A percentile compares a stretch with the other conserved stretches of the same genome.
phyloP scores from a whole-genome alignment of 2,888 invertebrate genomes.

The Eudasyphora cyanicolor region DNA sequence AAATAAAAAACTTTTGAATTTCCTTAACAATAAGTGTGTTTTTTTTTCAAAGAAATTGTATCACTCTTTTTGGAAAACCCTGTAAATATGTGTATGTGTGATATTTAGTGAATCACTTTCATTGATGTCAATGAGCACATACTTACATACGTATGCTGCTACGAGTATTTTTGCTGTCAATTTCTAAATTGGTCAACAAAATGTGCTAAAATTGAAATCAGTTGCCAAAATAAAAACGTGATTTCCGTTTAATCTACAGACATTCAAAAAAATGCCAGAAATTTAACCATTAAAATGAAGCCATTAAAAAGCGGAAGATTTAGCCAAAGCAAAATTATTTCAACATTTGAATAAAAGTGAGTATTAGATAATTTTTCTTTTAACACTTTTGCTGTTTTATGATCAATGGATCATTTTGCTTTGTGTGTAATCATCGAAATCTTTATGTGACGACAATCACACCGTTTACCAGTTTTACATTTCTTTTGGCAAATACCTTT shows the following conservation, averaged over 20 bases:
- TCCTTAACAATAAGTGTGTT: too few species aligned
- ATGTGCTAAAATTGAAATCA: background rate
- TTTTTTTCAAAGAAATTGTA: too few species aligned
- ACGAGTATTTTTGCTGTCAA: background rate
- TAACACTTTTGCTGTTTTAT: background rate
- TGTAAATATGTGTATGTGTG: too few species aligned
- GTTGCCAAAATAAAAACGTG: background rate
- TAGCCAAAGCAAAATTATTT: background rate
- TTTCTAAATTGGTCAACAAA: background rate
- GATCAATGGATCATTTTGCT: background rate
- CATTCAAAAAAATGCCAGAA: background rate
- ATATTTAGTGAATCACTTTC: conserved; percentile 3
- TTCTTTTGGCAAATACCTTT: background rate
- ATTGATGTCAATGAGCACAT: background rate
- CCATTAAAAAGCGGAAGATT: background rate
- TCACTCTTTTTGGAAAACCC: too few species aligned
- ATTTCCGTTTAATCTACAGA: conserved; percentile 3
- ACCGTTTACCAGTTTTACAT: background rate
- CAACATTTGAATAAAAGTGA: background rate
- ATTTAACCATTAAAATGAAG: background rate
- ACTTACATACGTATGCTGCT: too few species aligned
- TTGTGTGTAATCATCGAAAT: background rate
- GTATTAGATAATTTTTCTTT: background rate
- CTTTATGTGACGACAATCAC: background rate
- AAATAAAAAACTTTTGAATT: too few species aligned